Evolutionary conservation across 2,888 invertebrate genomes (phyloP), one percentile per base, ranked within the genome.

Genomic region (Lapara coniferarum): DNA sequence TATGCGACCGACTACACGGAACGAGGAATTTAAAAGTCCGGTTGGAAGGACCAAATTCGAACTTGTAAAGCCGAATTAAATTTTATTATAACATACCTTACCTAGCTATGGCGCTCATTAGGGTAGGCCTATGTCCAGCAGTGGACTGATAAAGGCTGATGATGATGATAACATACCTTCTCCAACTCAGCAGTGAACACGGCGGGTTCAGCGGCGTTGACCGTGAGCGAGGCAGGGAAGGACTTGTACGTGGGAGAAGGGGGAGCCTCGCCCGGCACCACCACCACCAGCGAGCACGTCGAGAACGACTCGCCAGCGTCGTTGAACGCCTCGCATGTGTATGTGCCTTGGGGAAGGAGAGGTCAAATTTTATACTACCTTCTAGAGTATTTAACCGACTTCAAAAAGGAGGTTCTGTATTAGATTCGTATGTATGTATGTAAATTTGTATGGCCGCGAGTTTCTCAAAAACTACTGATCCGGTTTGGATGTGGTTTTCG

Each of bases 301-400:
- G 98, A 98, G 95, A 98, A 98, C 76, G 97, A 97, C 91, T 98
- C 98, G 75, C 98, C 98, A 68, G 96, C 96, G 91, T 98, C 97
- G 92, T 98, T 99, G 94, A 98, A 98, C 76, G 98, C 98, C 90
- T 98, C 98, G 90, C 98, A 98, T 16, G 98, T 98, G 93, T 99
- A 99, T 14, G 97, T 97, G 72, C 99, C 99, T 84, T 96, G 10
- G 16, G 5, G 51, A 13, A 16, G 16, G 5, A 2, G 5, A 3
- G 37, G 37, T 37, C 5, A 37, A 8, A 7, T 37, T 37, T 37
- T 7, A 8, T 37, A 37, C 37, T 37, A 37, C 7, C 37, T 37
- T 37, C 37, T 7, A 3, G 25, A 2, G 25, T 2, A 25, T 25
- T 25, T n/a, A n/a, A n/a, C n/a, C n/a, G n/a, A n/a, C n/a, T n/a